Evolutionary conservation across 2,888 invertebrate species (phyloP), one percentile per base, ranked within the genome.

Genomic region (Sepiola atlantica): DNA sequence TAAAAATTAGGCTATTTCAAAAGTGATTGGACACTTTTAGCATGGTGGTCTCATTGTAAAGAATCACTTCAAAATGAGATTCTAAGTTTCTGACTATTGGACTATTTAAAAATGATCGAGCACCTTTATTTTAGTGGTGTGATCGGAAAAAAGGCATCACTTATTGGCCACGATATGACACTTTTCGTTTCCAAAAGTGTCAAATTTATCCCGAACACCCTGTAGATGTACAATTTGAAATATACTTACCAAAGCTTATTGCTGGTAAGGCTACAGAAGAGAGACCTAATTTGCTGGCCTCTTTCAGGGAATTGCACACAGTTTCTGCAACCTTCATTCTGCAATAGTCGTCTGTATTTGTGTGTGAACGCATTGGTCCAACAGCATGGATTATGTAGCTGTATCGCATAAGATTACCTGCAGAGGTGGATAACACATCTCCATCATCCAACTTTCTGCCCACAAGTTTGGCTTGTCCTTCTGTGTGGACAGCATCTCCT

Each of bases 321-420:
- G 77, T 32, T 14, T 8, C 4, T 16, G 16, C 32, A 32, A 77
- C 32, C 32, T n/a, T 77, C 1, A n/a, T 10, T 14, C 14, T 4
- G 18, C n/a, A 77, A 77, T 77, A 77, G 1, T 77, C 32, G n/a
- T 18, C 77, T 14, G 10, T n/a, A n/a, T 12, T 77, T 77, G n/a
- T 16, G 4, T 12, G n/a, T n/a, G 14, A 0, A 77, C 32, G 32
- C 20, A 92, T 55, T 12, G 92, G 92, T 28, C 92, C 92, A 24
- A 92, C 92, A 92, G 92, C 92, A 92, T 92, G 92, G 28, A 92
- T 92, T 35, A 92, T 55, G 20, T n/a, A n/a, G 35, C 35, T 92
- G 54, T 92, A 92, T 35, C 14, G 92, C 12, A 8, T 45, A 8
- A 92, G 92, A 35, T 92, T 92, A 12, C 92, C 92, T 35, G 92